These are phyloP conservation scores for Thunnus thynnus DNA, from an alignment of 2,113 vertebrate species.

Conservation along the genomic window DNA sequence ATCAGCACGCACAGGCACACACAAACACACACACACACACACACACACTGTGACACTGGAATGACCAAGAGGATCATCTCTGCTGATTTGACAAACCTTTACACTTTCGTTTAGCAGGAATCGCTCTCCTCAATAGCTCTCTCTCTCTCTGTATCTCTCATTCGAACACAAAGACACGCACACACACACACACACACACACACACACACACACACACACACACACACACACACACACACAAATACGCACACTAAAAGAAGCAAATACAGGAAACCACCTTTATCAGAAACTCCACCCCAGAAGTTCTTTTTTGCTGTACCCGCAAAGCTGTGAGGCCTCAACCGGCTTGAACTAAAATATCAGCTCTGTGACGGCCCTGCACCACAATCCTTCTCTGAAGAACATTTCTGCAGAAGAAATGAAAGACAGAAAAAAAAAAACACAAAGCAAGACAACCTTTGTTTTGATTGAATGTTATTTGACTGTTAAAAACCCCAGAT, in stretches of 20 bases:
- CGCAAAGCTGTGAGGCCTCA: conserved; percentile 37
- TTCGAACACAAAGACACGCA: neutral
- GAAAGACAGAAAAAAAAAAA: neutral
- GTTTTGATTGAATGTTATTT: conserved; percentile 3
- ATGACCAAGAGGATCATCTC: conserved; percentile 52
- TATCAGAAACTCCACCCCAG: conserved; percentile 75
- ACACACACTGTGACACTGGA: neutral
- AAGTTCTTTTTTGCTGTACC: conserved; percentile 44
- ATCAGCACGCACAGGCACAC: conserved; percentile 42
- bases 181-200: conserved; percentile 13
- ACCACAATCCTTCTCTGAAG: conserved; percentile 38
- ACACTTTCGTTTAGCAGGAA: conserved; percentile 68
- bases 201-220: neutral
- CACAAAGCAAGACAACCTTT: neutral
- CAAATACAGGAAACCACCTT: conserved; percentile 84
- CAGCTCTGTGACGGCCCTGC: conserved; percentile 9
- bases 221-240: conserved; percentile 13
- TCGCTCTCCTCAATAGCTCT: conserved; percentile 43
- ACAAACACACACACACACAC: conserved; percentile 15
- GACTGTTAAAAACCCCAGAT: neutral
- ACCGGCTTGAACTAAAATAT: conserved; percentile 33
- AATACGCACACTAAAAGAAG: conserved; percentile 67
- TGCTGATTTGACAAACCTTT: conserved; percentile 61
- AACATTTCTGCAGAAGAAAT: conserved; percentile 17
- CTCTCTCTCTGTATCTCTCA: neutral